Evolutionary conservation across 1,140 invertebrate species (phyloP).

Genomic region (Arion vulgaris): DNA sequence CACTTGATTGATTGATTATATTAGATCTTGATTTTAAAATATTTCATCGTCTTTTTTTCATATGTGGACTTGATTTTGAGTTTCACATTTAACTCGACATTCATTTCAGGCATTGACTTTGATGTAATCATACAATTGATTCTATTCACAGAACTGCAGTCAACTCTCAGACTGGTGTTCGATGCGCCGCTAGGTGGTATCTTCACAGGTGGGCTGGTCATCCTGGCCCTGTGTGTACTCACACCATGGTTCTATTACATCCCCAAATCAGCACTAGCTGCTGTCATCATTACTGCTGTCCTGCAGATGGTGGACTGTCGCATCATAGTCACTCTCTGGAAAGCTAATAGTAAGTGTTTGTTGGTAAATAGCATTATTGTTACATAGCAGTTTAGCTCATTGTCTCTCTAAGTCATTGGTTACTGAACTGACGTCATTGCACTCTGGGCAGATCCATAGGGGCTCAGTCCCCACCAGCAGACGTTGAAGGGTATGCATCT

Average conservation of each 20-base stretch:
- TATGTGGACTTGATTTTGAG: no score
- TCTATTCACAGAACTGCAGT: conserved; percentile 81
- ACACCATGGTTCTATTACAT: conserved; percentile 73
- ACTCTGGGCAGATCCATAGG: no score
- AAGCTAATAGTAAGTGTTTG: conserved; percentile 66
- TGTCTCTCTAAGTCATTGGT: not conserved
- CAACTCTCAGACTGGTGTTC: conserved; percentile 92
- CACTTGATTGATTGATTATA: no score
- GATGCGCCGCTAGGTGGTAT: conserved; percentile 89
- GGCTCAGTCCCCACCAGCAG: no score
- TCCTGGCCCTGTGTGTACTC: conserved; percentile 70
- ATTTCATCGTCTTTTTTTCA: no score
- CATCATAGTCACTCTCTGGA: conserved; percentile 65
- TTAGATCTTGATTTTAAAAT: no score
- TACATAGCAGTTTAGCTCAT: not conserved
- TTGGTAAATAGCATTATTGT: not conserved
- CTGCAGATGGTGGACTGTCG: conserved; percentile 71
- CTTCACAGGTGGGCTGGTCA: conserved; percentile 66
- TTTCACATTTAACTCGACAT: no score
- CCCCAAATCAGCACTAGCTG: conserved; percentile 71
- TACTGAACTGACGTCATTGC: no score
- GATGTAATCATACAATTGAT: not conserved
- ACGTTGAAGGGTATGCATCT: no score
- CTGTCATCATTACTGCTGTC: conserved; percentile 73
- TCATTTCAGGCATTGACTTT: no score